A percentile compares a stretch with the other conserved stretches of the same genome.
These are phyloP conservation scores for Paramormyrops kingsleyae DNA, from an alignment of 2,113 vertebrate species.

Conservation along the genomic window DNA sequence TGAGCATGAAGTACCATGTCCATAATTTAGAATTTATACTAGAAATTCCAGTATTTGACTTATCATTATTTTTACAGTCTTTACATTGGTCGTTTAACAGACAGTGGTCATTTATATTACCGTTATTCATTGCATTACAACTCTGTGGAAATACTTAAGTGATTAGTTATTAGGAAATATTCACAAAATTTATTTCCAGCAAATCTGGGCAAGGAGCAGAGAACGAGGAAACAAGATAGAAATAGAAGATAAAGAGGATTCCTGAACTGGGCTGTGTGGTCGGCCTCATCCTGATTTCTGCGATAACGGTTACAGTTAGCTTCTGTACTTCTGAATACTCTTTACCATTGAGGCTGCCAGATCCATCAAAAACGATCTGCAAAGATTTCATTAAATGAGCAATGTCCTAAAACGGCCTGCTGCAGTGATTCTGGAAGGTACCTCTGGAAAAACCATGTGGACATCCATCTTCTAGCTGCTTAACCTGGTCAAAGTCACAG, in stretches of 20 bases:
- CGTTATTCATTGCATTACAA: neutral
- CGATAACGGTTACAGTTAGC: neutral
- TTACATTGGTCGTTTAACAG: neutral
- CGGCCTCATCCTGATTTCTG: neutral
- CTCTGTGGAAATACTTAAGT: neutral
- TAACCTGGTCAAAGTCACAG: neutral
- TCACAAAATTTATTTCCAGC: neutral
- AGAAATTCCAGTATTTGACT: neutral
- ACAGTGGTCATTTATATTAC: neutral
- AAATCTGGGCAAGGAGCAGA: neutral
- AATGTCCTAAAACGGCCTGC: neutral
- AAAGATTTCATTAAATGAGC: neutral
- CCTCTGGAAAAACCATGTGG: neutral
- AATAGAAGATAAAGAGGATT: neutral
- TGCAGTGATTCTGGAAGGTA: neutral
- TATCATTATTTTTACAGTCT: neutral
- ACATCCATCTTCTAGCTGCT: neutral
- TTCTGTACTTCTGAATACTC: neutral
- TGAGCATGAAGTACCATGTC: neutral
- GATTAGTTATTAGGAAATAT: neutral
- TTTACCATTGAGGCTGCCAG: neutral
- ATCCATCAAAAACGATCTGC: neutral
- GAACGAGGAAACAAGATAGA: neutral
- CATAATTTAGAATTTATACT: neutral
- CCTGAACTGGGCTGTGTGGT: neutral